Conservation (phyloP, 2,113 vertebrate species). For the Archocentrus centrarchus region DNA sequence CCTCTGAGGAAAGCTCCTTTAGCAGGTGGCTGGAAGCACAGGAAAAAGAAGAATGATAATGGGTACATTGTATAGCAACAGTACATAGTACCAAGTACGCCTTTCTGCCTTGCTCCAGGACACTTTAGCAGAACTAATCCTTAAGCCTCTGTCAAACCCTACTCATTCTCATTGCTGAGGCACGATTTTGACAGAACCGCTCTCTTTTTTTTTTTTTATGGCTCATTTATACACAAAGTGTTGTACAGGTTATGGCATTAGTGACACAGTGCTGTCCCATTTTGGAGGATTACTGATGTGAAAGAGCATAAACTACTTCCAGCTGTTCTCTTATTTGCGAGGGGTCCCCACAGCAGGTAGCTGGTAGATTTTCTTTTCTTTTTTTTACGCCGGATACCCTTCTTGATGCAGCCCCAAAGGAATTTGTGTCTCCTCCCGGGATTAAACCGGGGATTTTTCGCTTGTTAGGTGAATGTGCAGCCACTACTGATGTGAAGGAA, state of each 20-base stretch:
- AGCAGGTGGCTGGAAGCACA: slow-evolving; percentile 85
- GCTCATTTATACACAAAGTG: not conserved
- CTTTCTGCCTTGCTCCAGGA: not conserved
- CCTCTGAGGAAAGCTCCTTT: slow-evolving; percentile 94
- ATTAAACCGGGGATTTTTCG: not conserved
- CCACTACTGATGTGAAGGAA: not conserved
- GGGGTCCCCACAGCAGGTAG: not conserved
- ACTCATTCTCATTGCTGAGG: not conserved
- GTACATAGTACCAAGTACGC: not conserved
- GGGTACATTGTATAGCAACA: not conserved
- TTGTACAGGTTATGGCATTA: not conserved
- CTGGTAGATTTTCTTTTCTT: not conserved
- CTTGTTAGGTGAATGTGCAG: not conserved
- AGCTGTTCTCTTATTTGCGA: not conserved
- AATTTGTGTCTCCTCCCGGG: rapidly evolving
- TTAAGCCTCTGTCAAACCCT: not conserved
- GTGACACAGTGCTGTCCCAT: not conserved
- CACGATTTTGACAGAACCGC: not conserved
- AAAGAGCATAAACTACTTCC: not conserved
- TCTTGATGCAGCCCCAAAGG: not conserved
- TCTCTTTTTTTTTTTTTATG: not conserved
- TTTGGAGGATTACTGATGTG: not conserved
- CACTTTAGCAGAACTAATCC: not conserved
- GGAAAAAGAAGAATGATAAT: not conserved
- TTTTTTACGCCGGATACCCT: not conserved